These are phyloP conservation scores for Scatophagus argus DNA, from an alignment of 2,113 vertebrate species.

Conservation along the genomic window DNA sequence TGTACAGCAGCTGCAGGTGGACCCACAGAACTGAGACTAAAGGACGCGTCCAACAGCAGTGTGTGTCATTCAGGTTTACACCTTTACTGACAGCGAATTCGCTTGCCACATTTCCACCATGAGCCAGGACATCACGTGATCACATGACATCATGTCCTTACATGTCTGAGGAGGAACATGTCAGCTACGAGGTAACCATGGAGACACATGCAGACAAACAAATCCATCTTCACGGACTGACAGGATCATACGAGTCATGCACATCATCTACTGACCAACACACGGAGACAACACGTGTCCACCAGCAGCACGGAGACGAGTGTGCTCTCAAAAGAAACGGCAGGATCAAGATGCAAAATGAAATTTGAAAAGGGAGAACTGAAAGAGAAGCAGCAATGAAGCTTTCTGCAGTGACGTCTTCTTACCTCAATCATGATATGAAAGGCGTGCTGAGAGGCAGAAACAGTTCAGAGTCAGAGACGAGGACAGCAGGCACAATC, in stretches of 20 bases:
- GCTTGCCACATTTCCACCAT: too few relatives aligned
- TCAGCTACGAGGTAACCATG: too few relatives aligned
- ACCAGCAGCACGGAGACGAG: slow-evolving; percentile 20
- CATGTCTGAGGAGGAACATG: too few relatives aligned
- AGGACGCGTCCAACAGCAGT: too few relatives aligned
- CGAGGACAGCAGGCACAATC: slow-evolving; percentile 1
- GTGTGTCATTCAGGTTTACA: too few relatives aligned
- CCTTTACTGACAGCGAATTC: too few relatives aligned
- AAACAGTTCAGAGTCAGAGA: slow-evolving; percentile 79
- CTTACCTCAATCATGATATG: slow-evolving; percentile 99
- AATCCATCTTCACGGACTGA: background rate
- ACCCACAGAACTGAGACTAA: too few relatives aligned
- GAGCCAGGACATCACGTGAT: too few relatives aligned
- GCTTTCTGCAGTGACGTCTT: slow-evolving; percentile 24
- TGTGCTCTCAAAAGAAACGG: background rate
- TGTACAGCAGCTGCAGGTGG: too few relatives aligned
- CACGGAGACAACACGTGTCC: slow-evolving; percentile 7
- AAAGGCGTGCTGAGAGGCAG: slow-evolving; percentile 95
- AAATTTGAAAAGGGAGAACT: background rate
- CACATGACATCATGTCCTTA: too few relatives aligned
- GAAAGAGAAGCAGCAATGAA: background rate
- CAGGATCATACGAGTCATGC: slow-evolving; percentile 39
- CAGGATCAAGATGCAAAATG: slow-evolving; percentile 2
- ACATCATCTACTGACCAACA: slow-evolving; percentile 10
- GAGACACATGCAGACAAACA: background rate